Conservation (phyloP, 2,113 vertebrate genomes). For the Hemiscyllium ocellatum region DNA sequence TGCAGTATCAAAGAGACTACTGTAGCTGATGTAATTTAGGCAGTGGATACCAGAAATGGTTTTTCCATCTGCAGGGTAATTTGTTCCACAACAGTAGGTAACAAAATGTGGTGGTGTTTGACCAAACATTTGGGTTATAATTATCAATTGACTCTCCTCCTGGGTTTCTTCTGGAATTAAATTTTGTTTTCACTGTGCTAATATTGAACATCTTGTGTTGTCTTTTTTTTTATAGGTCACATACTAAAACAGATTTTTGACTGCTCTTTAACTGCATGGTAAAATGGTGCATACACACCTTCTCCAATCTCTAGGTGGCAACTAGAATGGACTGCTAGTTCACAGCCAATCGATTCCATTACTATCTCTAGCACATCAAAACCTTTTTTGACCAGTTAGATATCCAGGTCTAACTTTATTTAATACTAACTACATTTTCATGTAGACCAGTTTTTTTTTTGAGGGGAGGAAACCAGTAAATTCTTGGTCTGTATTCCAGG, state of each 20-base stretch:
- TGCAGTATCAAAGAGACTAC: not conserved
- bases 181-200: no score
- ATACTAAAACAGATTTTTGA: not conserved
- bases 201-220: no score
- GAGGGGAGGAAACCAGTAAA: no score
- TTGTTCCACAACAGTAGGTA: not conserved
- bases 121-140: not conserved
- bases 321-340: not conserved
- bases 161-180: no score
- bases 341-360: not conserved
- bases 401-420: not conserved
- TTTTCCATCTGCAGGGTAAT: not conserved
- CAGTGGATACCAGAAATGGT: not conserved
- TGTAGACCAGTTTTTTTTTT: no score
- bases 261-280: not conserved
- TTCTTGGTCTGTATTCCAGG: not conserved
- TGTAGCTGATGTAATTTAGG: not conserved
- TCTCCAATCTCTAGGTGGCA: not conserved
- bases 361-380: not conserved
- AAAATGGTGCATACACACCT: not conserved
- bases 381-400: not conserved
- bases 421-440: not conserved
- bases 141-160: not conserved
- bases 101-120: not conserved
- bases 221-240: no score